Evolutionary conservation across 35 echinoderm and acorn worm species (phyloP).

Genomic region (Apostichopus californicus): DNA sequence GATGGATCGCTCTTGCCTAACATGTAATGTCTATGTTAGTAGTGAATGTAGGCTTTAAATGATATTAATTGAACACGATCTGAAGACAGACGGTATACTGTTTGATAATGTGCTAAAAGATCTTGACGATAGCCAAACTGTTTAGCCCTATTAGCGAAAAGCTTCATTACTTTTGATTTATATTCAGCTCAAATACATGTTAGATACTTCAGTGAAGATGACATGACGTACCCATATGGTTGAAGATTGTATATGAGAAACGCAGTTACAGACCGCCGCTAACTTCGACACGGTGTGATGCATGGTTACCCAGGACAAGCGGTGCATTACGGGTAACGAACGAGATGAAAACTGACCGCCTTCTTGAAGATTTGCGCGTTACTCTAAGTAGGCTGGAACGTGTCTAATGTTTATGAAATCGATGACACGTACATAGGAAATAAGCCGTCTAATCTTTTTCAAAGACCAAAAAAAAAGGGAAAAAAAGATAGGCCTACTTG

Average conservation of each 20-base stretch:
- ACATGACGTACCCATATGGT: constrained; percentile 11
- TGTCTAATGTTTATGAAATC: neutral
- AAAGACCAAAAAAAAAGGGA: no score
- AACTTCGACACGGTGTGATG: constrained; percentile 8
- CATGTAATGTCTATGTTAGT: neutral
- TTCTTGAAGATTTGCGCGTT: constrained; percentile 20
- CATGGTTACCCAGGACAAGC: neutral
- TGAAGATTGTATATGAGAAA: neutral
- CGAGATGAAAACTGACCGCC: constrained; percentile 18
- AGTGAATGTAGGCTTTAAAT: neutral
- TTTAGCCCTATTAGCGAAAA: neutral
- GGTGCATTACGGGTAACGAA: constrained; percentile 46
- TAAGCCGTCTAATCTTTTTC: no score
- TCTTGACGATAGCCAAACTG: neutral
- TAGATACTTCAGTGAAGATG: constrained; percentile 6
- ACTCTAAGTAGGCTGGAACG: neutral
- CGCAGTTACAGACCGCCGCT: constrained; percentile 24
- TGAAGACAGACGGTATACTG: no score
- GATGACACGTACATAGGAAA: no score
- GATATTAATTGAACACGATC: no score
- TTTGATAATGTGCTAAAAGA: no score
- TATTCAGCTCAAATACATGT: neutral
- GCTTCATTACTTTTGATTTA: constrained; percentile 19
- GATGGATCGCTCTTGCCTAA: neutral
- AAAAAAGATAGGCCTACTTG: no score